Base-by-base conservation (phyloP, 2,888 invertebrate genomes). In the Gandaritis pyraliata region DNA sequence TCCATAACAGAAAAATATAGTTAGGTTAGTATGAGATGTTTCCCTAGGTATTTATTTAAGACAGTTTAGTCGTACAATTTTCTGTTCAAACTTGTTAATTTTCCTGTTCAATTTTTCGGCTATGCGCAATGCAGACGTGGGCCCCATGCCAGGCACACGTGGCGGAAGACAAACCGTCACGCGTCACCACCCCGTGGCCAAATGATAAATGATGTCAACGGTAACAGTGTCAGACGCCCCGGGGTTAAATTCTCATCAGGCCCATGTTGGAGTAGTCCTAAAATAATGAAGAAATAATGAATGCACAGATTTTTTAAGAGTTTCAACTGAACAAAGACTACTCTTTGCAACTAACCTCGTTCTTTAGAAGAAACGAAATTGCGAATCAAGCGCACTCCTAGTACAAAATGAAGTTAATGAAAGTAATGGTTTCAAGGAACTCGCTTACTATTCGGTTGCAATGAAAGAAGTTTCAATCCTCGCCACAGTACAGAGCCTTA, bases 181-280 rank as follows among this genome's bases (percentile, higher is more conserved):
- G 53, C 63, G 65, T 66, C 70, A 65, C 58, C 66, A 60, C 66
- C 66, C 65, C 64, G 64, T 64, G 65, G 63, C 65, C 64, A 50
- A 30, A 33, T 70, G 70, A 70, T 68, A 60, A 66, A 70, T 64
- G 70, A 60, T 54, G 61, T 39, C 36, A 52, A 64, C 66, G 56
- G 61, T 66, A 63, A 65, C 64, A 59, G 53, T 64, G 63, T 66
- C 64, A 64, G 29, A 50, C 56, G 57, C 61, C 64, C 61, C 64
- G 45, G 61, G 59, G 63, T 61, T 68, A 64, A 64, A 65, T 64
- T 58, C 66, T 62, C 68, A 70, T 64, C 61, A 68, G 50, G 61
- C 52, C 52, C 36, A 55, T n/a, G 36, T 15, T 41, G 36, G 0
- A 36, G 33, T 10, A 1, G 13, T 29, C 30, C 16, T 29, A 15